Conservation (phyloP, 2,113 vertebrate species). For the Rutilus rutilus region DNA sequence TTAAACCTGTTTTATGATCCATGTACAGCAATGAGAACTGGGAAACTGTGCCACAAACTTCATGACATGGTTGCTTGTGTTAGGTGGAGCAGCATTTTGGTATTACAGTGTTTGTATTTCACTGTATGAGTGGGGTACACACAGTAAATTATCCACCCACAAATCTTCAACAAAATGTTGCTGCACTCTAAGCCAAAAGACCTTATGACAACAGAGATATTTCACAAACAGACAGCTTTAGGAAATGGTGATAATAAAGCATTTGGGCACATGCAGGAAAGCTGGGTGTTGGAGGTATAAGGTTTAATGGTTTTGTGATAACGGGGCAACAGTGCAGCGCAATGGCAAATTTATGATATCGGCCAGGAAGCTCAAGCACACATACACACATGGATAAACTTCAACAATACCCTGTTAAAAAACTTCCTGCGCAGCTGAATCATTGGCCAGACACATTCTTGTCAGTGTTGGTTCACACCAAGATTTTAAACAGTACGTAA, state of each 20-base stretch:
- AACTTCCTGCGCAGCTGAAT: constrained; percentile 29
- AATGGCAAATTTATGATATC: constrained; percentile 52
- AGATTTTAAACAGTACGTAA: constrained; percentile 4
- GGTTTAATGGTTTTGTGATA: constrained; percentile 48
- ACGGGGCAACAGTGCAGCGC: constrained; percentile 10
- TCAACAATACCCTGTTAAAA: constrained; percentile 32
- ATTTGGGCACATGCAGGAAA: constrained; percentile 46
- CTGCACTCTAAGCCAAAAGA: constrained; percentile 10
- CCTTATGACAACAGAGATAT: constrained; percentile 7
- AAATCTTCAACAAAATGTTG: constrained; percentile 12
- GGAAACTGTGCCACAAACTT: neutral
- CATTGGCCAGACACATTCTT: constrained; percentile 38
- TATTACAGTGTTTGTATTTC: neutral
- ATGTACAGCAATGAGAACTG: neutral
- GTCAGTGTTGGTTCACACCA: constrained; percentile 32
- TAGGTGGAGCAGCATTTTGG: neutral
- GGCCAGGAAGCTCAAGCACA: constrained; percentile 49
- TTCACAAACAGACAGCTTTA: neutral
- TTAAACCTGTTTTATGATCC: neutral
- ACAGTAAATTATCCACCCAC: neutral
- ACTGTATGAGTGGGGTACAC: neutral
- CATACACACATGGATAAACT: constrained; percentile 45
- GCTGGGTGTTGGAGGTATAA: constrained; percentile 40
- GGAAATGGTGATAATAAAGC: constrained; percentile 42
- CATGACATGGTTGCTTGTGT: neutral